A percentile compares a stretch with the other conserved stretches of the same genome.
These are phyloP conservation scores for Lasioglossum marginatum DNA, from an alignment of 2,888 invertebrate genomes.

Conservation along the genomic window DNA sequence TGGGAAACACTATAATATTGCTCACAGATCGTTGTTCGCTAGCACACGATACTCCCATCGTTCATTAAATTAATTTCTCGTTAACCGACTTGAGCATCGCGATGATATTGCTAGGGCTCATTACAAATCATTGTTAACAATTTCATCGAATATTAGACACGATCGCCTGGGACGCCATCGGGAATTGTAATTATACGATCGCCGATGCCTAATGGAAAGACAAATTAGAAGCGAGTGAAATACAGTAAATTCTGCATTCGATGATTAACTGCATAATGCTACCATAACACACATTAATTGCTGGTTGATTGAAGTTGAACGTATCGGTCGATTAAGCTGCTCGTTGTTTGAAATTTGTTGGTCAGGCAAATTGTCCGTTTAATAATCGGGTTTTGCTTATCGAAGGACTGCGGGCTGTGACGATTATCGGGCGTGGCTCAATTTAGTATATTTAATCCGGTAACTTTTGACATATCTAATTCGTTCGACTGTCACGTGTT, in stretches of 20 bases:
- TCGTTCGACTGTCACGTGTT: not conserved
- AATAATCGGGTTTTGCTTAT: slow-evolving; percentile 26
- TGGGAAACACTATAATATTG: not conserved
- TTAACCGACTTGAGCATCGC: not conserved
- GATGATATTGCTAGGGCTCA: not conserved
- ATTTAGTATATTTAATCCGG: slow-evolving; percentile 3
- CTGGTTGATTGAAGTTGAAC: slow-evolving; percentile 11
- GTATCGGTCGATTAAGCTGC: slow-evolving; percentile 9
- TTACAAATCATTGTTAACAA: slow-evolving; percentile 14
- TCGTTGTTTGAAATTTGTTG: slow-evolving; percentile 19
- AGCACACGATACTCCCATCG: not conserved
- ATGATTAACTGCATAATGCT: slow-evolving; percentile 5
- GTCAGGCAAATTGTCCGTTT: slow-evolving; percentile 6
- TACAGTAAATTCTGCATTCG: not conserved
- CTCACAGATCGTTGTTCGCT: not conserved
- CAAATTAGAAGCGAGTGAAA: slow-evolving; percentile 14
- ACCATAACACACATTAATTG: not conserved
- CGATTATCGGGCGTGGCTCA: not conserved
- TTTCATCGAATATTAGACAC: not conserved
- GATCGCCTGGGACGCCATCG: not conserved
- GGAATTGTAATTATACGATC: not conserved
- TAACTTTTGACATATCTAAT: not conserved
- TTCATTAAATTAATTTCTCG: slow-evolving; percentile 14
- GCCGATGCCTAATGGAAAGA: not conserved
- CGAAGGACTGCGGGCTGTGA: not conserved